phyloP scores from a whole-genome alignment of 2,888 invertebrate genomes.

The Cantharis rufa region DNA sequence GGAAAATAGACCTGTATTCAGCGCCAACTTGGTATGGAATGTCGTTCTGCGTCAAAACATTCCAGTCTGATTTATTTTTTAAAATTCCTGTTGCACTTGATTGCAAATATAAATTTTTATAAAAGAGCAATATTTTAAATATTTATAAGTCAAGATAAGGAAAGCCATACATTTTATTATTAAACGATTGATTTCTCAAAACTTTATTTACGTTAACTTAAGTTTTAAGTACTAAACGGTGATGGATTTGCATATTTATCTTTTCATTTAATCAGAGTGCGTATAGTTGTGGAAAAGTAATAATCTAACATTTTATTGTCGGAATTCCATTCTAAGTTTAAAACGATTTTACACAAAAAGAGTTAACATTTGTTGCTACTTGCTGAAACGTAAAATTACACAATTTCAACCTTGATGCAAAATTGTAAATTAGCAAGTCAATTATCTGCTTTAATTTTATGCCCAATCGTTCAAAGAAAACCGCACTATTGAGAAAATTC shows the following conservation, averaged over 20 bases:
- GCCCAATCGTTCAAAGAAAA: neutral
- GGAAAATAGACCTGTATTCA: neutral
- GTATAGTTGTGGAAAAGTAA: neutral
- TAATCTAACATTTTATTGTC: neutral
- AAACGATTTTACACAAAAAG: neutral
- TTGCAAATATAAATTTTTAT: neutral
- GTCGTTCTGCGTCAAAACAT: neutral
- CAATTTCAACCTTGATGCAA: neutral
- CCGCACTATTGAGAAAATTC: neutral
- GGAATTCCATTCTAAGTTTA: neutral
- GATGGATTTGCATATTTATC: neutral
- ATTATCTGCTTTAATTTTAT: neutral
- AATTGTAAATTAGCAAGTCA: neutral
- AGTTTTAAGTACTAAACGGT: neutral
- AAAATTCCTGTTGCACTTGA: neutral
- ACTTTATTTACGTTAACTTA: neutral
- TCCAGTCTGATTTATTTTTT: neutral
- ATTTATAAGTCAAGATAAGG: neutral
- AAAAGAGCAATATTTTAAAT: neutral
- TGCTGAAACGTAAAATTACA: constrained; percentile 2
- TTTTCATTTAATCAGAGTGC: neutral
- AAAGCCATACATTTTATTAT: neutral
- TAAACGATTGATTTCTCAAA: neutral
- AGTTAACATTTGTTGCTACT: neutral
- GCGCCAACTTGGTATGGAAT: neutral